Conservation (phyloP, 1,140 invertebrate species). For the Protaetia brevitarsis region DNA sequence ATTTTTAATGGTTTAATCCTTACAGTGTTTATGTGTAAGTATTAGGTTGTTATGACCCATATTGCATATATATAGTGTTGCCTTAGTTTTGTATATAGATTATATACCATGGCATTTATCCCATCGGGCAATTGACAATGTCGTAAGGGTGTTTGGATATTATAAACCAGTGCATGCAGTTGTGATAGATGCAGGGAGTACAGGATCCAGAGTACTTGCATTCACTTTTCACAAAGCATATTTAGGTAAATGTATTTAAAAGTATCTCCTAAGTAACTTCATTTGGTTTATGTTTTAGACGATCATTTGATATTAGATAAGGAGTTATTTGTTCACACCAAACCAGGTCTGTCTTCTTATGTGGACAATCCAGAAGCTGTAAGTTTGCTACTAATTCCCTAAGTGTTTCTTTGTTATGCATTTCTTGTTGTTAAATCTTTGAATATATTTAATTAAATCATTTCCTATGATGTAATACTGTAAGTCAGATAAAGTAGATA, state of each 20-base stretch:
- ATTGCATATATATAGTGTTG: constrained; percentile 1
- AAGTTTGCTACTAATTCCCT: too few species aligned
- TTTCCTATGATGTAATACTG: too few species aligned
- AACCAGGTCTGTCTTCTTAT: constrained; percentile 88
- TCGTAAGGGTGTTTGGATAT: constrained; percentile 66
- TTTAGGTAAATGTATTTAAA: constrained; percentile 51
- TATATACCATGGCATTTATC: constrained; percentile 47
- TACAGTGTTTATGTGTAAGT: constrained; percentile 43
- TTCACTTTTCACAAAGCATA: constrained; percentile 81
- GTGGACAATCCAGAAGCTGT: constrained; percentile 73
- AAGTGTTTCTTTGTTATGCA: too few species aligned
- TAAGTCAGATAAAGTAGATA: too few species aligned
- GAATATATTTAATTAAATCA: too few species aligned
- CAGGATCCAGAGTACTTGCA: constrained; percentile 86
- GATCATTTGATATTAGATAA: constrained; percentile 69
- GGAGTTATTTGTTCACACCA: constrained; percentile 80
- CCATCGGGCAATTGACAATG: constrained; percentile 56
- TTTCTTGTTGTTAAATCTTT: too few species aligned
- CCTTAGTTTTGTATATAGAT: constrained; percentile 47
- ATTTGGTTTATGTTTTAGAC: constrained; percentile 49
- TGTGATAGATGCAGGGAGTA: constrained; percentile 96
- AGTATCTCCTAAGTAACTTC: background rate
- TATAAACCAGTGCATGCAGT: constrained; percentile 79
- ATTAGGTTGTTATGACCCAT: constrained; percentile 16
- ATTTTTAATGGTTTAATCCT: constrained; percentile 44